These are phyloP conservation scores for Poecilia wingei DNA, from an alignment of 2,797 vertebrate species.

Conservation along the genomic window DNA sequence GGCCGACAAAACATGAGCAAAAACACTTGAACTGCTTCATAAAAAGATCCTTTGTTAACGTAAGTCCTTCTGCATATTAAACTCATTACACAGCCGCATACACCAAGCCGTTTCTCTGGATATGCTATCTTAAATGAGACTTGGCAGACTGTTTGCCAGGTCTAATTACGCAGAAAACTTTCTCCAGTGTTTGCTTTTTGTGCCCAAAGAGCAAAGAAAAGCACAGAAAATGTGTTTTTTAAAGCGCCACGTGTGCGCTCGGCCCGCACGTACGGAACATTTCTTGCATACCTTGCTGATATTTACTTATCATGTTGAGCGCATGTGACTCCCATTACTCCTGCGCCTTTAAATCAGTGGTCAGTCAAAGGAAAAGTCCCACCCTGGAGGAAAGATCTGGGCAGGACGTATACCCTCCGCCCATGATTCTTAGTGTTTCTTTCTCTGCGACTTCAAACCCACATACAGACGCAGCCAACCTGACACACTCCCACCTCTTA, in stretches of 20 bases:
- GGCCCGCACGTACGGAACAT: slow-evolving; percentile 27
- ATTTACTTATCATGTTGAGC: slow-evolving; percentile 60
- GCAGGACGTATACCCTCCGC: slow-evolving; percentile 40
- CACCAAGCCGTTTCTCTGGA: neutral
- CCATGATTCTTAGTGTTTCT: slow-evolving; percentile 46
- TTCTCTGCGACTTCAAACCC: slow-evolving; percentile 34
- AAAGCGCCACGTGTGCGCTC: slow-evolving; percentile 44
- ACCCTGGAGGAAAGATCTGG: slow-evolving; percentile 56
- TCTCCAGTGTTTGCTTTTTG: slow-evolving; percentile 43
- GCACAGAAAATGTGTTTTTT: slow-evolving; percentile 1
- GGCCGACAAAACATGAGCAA: neutral
- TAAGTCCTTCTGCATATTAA: neutral
- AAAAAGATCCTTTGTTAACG: neutral
- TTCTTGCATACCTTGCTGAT: slow-evolving; percentile 50
- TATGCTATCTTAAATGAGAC: slow-evolving; percentile 50
- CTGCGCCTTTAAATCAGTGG: slow-evolving; percentile 14
- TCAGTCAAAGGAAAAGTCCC: slow-evolving; percentile 47
- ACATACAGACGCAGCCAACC: slow-evolving; percentile 53
- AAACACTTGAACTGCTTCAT: neutral
- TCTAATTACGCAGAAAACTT: slow-evolving; percentile 42
- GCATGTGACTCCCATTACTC: slow-evolving; percentile 55
- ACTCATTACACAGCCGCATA: neutral
- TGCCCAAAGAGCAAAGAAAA: slow-evolving; percentile 43
- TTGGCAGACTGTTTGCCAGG: slow-evolving; percentile 33
- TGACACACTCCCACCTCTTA: slow-evolving; percentile 65